Base-by-base conservation (phyloP, 2,113 vertebrate genomes). In the Gymnocephalus cernua region DNA sequence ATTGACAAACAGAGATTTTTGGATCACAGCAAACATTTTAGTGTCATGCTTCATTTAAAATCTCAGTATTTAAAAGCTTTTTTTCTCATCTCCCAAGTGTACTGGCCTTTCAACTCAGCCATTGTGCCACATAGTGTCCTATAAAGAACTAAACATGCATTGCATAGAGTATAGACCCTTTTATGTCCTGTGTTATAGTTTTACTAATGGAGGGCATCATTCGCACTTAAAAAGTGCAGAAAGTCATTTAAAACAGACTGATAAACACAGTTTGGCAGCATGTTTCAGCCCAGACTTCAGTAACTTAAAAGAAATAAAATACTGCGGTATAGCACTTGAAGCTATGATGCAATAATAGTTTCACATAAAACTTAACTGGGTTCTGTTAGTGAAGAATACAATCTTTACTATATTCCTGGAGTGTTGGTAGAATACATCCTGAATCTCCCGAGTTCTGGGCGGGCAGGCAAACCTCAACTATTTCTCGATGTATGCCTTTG, bases 81-180 rank as follows among this genome's bases (percentile, higher is more conserved):
- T 69, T 85, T 69, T 85, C 65, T 71, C 23, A 67, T 81, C 87
- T 91, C 90, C 93, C 89, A 88, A 77, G 54, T 80, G 53, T 83
- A 59, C 62, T 64, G 67, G 73, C 83, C 85, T 79, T 71, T 44
- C 13, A 45, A 76, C 44, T 54, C 35, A 69, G 75, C 79, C 77
- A 47, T 6, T 61, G 61, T 85, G 84, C 72, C 59, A 75, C 62
- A 54, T 79, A 90, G 75, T 84, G 82, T 89, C 83, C 82, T 82
- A 75, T 72, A 56, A 80, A 77, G 57, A 86, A 63, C 82, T 82
- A 67, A 71, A 87, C 61, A 82, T 86, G 75, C 70, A 90, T 92
- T 93, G 92, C 93, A 94, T 93, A 93, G 91, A 86, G 70, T 72
- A 73, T 9, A 64, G 74, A 89, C 66, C 70, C 47, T 74, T 85